Percentiles rank a stretch among this genome's conserved stretches.
Conservation (phyloP, 2,113 vertebrate genomes). For the Mystacornis crossleyi region DNA sequence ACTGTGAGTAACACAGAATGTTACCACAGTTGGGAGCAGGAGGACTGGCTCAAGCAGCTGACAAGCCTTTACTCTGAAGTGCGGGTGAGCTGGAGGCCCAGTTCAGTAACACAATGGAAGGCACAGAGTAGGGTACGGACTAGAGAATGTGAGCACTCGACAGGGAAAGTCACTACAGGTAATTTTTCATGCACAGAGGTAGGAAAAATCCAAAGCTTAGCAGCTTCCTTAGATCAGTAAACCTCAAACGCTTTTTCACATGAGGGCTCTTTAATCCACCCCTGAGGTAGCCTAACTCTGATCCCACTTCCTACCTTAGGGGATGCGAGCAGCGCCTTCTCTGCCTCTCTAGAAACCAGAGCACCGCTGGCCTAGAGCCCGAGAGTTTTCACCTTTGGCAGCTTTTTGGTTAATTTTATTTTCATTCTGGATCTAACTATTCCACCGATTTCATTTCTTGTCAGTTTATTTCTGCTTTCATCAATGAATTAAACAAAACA, state of each 20-base stretch:
- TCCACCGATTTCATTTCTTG: background rate
- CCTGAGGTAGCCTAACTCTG: background rate
- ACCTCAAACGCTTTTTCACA: background rate
- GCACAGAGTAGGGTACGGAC: no score
- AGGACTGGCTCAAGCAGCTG: background rate
- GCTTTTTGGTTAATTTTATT: background rate
- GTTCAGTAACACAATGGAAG: background rate
- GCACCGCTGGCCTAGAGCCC: background rate
- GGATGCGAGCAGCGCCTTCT: no score
- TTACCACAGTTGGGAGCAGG: background rate
- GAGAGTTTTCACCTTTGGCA: background rate
- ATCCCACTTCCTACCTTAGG: background rate
- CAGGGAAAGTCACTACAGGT: background rate
- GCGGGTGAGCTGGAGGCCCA: background rate
- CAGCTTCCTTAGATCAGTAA: background rate
- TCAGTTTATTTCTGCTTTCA: background rate
- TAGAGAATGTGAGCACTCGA: background rate
- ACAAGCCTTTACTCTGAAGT: background rate
- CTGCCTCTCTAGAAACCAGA: background rate
- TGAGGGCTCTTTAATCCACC: background rate
- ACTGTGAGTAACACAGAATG: background rate
- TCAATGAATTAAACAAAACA: background rate
- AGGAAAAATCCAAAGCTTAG: background rate
- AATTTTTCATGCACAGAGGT: background rate
- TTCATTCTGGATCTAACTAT: background rate